These are phyloP conservation scores for Psix sp. DNA, from an alignment of 1,140 invertebrate genomes.

Conservation along the genomic window DNA sequence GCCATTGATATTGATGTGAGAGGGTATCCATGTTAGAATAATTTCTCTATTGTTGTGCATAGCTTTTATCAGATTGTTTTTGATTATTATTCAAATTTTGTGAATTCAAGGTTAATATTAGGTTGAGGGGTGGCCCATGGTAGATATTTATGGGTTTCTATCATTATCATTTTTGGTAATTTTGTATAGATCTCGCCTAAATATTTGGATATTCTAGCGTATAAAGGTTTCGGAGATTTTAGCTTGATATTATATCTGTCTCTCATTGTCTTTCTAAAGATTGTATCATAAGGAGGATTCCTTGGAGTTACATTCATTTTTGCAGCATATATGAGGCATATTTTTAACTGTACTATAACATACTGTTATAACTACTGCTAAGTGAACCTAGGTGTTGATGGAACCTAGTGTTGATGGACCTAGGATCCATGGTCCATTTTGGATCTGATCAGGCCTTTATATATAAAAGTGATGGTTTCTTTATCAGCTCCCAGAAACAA, in stretches of 20 bases:
- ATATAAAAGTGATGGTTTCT: not conserved
- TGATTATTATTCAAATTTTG: not conserved
- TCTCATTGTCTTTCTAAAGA: not conserved
- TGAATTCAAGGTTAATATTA: not conserved
- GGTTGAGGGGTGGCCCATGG: no score
- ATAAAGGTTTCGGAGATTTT: not conserved
- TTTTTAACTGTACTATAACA: no score
- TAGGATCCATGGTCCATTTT: not conserved
- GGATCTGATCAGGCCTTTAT: not conserved
- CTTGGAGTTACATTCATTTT: not conserved
- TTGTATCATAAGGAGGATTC: not conserved
- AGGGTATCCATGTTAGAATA: slow-evolving; percentile 11
- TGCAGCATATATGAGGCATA: not conserved
- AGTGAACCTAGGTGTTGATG: not conserved
- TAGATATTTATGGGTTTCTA: no score
- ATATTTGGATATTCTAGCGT: no score
- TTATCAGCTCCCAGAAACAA: slow-evolving; percentile 12
- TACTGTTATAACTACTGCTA: no score
- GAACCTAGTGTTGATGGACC: not conserved
- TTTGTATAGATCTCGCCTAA: no score
- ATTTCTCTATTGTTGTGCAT: not conserved
- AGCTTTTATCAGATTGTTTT: not conserved
- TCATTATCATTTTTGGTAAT: no score
- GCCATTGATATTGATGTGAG: slow-evolving; percentile 4
- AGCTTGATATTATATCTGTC: not conserved